Conservation (phyloP, 1,140 invertebrate species). For the Brachionus rubens region DNA sequence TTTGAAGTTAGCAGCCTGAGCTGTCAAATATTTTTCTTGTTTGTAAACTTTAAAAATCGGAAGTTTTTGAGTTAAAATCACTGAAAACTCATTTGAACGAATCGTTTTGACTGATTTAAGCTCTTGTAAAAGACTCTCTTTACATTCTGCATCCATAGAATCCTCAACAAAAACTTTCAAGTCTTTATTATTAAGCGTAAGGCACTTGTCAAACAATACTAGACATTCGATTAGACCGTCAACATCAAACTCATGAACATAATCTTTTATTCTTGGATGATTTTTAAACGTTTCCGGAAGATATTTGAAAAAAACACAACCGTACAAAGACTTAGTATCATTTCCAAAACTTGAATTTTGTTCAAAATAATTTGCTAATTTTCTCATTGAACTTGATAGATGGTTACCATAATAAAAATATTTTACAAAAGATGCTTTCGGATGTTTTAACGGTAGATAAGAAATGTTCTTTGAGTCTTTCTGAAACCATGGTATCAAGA, state of each 20-base stretch:
- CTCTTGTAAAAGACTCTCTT: background rate
- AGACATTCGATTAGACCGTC: slow-evolving; percentile 6
- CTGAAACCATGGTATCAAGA: background rate
- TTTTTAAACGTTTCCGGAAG: background rate
- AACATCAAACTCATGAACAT: background rate
- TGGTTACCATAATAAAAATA: background rate
- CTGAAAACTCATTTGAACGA: background rate
- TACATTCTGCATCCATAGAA: background rate
- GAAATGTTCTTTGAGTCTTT: background rate
- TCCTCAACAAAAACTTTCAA: background rate
- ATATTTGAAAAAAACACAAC: background rate
- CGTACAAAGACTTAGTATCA: background rate
- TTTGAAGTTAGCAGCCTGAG: background rate
- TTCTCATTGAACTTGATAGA: background rate
- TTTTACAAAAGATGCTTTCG: background rate
- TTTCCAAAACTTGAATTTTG: background rate
- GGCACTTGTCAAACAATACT: background rate
- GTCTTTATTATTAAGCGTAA: background rate
- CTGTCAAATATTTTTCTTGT: background rate
- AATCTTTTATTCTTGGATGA: background rate
- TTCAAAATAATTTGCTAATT: background rate
- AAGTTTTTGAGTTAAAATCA: background rate
- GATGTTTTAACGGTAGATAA: background rate
- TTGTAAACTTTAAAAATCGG: slow-evolving; percentile 19
- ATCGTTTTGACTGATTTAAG: background rate